phyloP scores from a whole-genome alignment of 2,797 vertebrate genomes.

The Adelosebastes latens region DNA sequence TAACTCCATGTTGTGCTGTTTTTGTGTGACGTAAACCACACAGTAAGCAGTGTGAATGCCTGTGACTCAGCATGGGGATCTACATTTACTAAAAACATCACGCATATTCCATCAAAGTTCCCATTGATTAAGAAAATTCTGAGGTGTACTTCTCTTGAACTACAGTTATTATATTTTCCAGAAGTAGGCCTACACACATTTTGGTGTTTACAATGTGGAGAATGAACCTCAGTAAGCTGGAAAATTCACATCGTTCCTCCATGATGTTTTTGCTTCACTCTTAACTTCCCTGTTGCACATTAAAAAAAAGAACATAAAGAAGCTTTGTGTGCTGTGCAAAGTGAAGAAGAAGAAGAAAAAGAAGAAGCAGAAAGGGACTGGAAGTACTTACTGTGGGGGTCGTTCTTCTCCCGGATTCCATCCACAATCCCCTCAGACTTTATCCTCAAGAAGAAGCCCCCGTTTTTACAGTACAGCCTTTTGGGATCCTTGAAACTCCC shows the following conservation, averaged over 20 bases:
- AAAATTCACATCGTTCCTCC: slow-evolving; percentile 61
- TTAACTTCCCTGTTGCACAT: slow-evolving; percentile 44
- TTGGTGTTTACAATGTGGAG: slow-evolving; percentile 29
- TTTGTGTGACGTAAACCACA: slow-evolving; percentile 41
- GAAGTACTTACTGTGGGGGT: slow-evolving; percentile 92
- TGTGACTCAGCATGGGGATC: slow-evolving; percentile 62
- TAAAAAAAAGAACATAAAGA: slow-evolving; percentile 59
- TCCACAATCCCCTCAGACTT: slow-evolving; percentile 93
- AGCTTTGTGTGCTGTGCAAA: slow-evolving; percentile 57
- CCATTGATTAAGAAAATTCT: slow-evolving; percentile 26
- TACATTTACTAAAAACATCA: slow-evolving; percentile 40
- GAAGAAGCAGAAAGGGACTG: slow-evolving; percentile 8
- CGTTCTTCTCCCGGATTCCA: slow-evolving; percentile 93
- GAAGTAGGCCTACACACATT: slow-evolving; percentile 21
- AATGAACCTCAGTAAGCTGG: slow-evolving; percentile 46
- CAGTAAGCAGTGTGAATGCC: slow-evolving; percentile 25
- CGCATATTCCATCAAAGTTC: slow-evolving; percentile 32
- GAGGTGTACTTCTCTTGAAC: background rate
- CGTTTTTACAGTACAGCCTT: slow-evolving; percentile 96
- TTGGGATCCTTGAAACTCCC: slow-evolving; percentile 95
- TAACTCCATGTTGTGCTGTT: slow-evolving; percentile 27
- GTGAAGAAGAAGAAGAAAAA: background rate
- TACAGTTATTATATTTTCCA: slow-evolving; percentile 46
- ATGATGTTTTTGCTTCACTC: slow-evolving; percentile 24
- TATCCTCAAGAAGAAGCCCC: slow-evolving; percentile 95